Conservation (phyloP, 2,888 invertebrate genomes). For the Hymenopus coronatus region DNA sequence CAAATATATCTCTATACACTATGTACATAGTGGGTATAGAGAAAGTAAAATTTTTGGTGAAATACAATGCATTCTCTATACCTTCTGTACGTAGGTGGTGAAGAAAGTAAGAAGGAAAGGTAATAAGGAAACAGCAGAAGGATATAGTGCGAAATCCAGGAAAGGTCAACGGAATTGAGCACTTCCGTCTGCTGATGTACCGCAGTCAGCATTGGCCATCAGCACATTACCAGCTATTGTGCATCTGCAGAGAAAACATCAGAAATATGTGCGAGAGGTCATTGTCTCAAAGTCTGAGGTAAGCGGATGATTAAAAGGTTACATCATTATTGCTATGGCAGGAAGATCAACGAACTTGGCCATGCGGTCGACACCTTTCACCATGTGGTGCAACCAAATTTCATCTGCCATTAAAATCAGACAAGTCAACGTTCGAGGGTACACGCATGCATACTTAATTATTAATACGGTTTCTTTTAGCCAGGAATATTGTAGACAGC, state of each 20-base stretch:
- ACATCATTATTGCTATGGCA: neutral
- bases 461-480: neutral
- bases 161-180: neutral
- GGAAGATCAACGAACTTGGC: slow-evolving; percentile 14
- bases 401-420: neutral
- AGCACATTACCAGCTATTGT: neutral
- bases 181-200: neutral
- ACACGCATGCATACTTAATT: neutral
- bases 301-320: neutral
- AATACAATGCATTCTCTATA: no score
- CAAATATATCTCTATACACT: no score
- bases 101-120: no score
- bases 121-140: neutral
- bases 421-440: neutral
- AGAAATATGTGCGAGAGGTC: neutral
- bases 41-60: no score
- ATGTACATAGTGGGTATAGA: no score
- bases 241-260: neutral
- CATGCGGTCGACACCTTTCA: neutral
- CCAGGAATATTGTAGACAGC: no score
- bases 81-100: no score
- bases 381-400: neutral
- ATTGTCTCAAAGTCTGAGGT: neutral
- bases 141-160: neutral
- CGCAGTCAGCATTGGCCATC: neutral